Percentiles rank a stretch among this genome's conserved stretches.
Evolutionary conservation across 2,113 vertebrate species (phyloP).

Genomic region (Buteo buteo): DNA sequence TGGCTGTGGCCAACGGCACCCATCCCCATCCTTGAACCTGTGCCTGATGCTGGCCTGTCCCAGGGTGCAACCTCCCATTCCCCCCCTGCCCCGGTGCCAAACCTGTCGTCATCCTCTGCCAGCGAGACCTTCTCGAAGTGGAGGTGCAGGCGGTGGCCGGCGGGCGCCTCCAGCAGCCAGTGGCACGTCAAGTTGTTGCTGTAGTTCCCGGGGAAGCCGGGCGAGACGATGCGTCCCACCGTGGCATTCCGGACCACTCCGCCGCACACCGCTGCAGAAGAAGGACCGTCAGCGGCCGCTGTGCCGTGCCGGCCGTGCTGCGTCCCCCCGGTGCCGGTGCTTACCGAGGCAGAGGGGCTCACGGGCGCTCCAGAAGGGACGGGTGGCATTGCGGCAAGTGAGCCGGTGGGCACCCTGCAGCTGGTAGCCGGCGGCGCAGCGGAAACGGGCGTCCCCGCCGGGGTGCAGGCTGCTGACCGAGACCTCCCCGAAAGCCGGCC

Average conservation of each 20-base stretch:
- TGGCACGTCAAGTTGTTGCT: slow-evolving; percentile 98
- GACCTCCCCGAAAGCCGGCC: slow-evolving; percentile 84
- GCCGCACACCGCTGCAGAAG: slow-evolving; percentile 83
- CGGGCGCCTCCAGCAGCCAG: slow-evolving; percentile 91
- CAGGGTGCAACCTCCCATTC: accelerated
- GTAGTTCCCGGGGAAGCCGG: slow-evolving; percentile 95
- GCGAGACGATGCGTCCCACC: slow-evolving; percentile 87
- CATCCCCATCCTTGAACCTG: neutral
- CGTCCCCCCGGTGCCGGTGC: accelerated
- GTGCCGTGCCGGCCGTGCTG: accelerated
- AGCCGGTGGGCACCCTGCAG: slow-evolving; percentile 79
- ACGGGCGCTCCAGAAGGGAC: slow-evolving; percentile 86
- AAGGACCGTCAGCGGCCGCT: accelerated
- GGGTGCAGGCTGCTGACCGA: slow-evolving; percentile 90
- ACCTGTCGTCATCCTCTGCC: slow-evolving; percentile 98
- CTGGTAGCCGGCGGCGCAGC: slow-evolving; percentile 85
- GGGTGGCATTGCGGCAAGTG: slow-evolving; percentile 87
- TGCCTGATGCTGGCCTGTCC: neutral
- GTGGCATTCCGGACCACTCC: slow-evolving; percentile 90
- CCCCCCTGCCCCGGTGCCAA: neutral
- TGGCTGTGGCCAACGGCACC: too few species aligned
- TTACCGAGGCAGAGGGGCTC: slow-evolving; percentile 86
- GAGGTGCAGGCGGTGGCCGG: slow-evolving; percentile 85
- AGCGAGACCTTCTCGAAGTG: slow-evolving; percentile 98
- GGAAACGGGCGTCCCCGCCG: slow-evolving; percentile 85